These are phyloP conservation scores for Pachyuromys duprasi DNA, from an alignment of 2,797 vertebrate genomes.

Conservation along the genomic window DNA sequence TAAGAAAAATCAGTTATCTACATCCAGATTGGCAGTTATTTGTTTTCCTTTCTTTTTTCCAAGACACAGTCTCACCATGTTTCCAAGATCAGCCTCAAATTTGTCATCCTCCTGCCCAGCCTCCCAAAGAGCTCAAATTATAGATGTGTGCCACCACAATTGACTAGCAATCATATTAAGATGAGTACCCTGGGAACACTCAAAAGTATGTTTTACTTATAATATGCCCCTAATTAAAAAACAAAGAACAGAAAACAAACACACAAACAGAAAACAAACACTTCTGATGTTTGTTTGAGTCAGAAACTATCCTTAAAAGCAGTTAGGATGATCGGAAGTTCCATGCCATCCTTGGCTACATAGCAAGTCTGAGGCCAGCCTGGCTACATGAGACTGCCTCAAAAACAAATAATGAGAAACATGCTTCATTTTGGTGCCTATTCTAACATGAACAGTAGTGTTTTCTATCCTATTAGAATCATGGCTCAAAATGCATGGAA, in stretches of 20 bases:
- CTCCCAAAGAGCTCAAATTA: not conserved
- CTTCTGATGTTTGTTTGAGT: slow-evolving; percentile 16
- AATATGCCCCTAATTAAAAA: not conserved
- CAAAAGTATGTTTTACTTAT: slow-evolving; percentile 40
- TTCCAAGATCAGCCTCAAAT: not conserved
- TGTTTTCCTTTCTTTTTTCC: not conserved
- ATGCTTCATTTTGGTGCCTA: slow-evolving; percentile 24
- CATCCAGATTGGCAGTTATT: not conserved
- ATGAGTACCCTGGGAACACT: not conserved
- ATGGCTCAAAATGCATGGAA: not conserved
- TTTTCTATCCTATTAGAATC: not conserved
- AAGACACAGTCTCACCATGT: not conserved
- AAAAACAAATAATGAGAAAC: not conserved
- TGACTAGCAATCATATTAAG: slow-evolving; percentile 24
- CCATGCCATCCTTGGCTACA: not conserved
- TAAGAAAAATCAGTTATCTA: too few species aligned
- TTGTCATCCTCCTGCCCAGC: not conserved
- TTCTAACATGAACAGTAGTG: not conserved
- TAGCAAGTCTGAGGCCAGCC: not conserved
- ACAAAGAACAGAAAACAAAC: not conserved
- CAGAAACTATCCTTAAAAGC: not conserved
- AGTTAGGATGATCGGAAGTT: not conserved
- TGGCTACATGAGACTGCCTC: not conserved
- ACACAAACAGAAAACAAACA: too few species aligned
- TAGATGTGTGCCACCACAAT: not conserved